Evolutionary conservation across 2,888 invertebrate genomes (phyloP).

Genomic region (Eulithis testata): DNA sequence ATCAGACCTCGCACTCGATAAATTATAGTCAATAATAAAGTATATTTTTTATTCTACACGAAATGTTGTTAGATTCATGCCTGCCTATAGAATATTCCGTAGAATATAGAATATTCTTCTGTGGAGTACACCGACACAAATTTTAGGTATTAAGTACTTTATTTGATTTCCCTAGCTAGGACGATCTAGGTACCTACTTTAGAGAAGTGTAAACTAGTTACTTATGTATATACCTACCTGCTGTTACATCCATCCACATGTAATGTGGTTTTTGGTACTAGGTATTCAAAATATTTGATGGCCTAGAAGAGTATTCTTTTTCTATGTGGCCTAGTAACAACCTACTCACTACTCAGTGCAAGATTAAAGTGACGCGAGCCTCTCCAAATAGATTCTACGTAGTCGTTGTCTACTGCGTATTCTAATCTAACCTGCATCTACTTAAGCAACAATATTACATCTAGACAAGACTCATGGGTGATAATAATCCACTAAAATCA

Average conservation of each 20-base stretch:
- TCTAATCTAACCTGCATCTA: conserved; percentile 27
- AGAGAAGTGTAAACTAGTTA: too few species aligned
- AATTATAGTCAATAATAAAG: conserved; percentile 38
- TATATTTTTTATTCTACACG: conserved; percentile 45
- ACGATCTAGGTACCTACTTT: too few species aligned
- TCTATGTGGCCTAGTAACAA: conserved; percentile 43
- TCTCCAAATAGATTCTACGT: conserved; percentile 74
- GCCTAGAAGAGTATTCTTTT: too few species aligned
- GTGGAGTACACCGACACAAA: too few species aligned
- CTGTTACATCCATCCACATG: too few species aligned
- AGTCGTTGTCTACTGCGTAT: conserved; percentile 50
- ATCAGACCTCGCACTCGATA: conserved; percentile 65
- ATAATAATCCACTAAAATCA: conserved; percentile 43
- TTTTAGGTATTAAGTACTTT: too few species aligned
- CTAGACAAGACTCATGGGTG: conserved; percentile 40
- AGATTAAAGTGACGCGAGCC: conserved; percentile 52
- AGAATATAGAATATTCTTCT: too few species aligned
- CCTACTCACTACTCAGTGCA: conserved; percentile 48
- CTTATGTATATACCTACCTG: too few species aligned
- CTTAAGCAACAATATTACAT: conserved; percentile 50
- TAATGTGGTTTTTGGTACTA: background rate
- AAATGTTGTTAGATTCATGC: conserved; percentile 2
- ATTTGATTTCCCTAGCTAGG: too few species aligned
- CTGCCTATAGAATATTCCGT: too few species aligned
- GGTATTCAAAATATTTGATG: conserved; percentile 27